Percentiles rank a stretch among this genome's conserved stretches.
Evolutionary conservation across 2,113 vertebrate genomes (phyloP).

Genomic region (Pteruthius melanotis): DNA sequence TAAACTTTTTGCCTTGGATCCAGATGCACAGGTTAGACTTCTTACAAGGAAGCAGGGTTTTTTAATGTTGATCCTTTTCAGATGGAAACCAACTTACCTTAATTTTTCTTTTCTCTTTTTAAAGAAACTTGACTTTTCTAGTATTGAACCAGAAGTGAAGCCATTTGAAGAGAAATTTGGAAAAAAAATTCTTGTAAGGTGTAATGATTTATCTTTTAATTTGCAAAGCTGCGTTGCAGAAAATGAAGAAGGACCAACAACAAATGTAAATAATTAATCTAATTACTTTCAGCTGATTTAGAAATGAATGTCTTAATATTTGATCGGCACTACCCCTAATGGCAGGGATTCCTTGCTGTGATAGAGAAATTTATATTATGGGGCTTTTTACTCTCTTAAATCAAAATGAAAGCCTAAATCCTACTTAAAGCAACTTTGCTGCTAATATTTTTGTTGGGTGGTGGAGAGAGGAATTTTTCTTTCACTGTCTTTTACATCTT

Average conservation of each 20-base stretch:
- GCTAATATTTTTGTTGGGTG: neutral
- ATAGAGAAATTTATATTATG: neutral
- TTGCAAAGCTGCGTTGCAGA: conserved; percentile 96
- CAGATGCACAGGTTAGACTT: conserved; percentile 90
- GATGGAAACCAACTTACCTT: neutral
- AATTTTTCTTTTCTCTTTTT: conserved; percentile 39
- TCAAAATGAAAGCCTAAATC: neutral
- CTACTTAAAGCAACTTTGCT: neutral
- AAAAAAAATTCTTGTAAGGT: conserved; percentile 92
- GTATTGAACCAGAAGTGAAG: conserved; percentile 90
- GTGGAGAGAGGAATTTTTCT: neutral
- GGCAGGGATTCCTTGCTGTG: neutral
- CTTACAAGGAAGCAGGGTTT: neutral
- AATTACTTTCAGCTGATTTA: neutral
- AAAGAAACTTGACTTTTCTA: conserved; percentile 93
- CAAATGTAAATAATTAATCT: conserved; percentile 81
- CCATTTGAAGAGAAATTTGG: conserved; percentile 97
- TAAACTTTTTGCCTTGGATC: conserved; percentile 94
- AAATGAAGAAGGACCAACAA: conserved; percentile 97
- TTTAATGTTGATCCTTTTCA: neutral
- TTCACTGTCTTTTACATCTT: neutral
- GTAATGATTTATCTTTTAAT: conserved; percentile 96
- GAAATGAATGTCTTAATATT: neutral
- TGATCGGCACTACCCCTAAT: neutral
- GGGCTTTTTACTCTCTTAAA: neutral